phyloP scores from a whole-genome alignment of 1,140 invertebrate genomes.

The Bombus confusus region DNA sequence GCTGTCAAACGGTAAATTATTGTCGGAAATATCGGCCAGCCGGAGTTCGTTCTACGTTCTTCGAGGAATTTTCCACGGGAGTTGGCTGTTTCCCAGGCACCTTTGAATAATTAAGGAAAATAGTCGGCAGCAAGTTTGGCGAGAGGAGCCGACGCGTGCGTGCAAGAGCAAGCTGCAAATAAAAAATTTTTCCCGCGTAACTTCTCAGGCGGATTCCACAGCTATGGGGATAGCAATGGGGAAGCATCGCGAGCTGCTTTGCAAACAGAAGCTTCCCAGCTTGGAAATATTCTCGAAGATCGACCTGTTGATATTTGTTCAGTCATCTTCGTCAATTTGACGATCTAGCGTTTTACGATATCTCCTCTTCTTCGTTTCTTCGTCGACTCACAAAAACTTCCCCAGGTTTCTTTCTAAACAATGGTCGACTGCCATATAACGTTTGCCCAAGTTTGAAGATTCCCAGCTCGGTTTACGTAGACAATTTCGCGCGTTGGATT shows the following conservation, averaged over 20 bases:
- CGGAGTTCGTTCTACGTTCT: neutral
- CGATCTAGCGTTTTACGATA: no score
- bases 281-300: neutral
- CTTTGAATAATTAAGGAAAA: constrained; percentile 51
- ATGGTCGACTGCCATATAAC: no score
- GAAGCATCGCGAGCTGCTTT: neutral
- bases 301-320: neutral
- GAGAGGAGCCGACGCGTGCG: neutral
- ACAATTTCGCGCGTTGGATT: no score
- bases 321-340: no score
- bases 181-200: constrained; percentile 29
- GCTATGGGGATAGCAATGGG: neutral
- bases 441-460: no score
- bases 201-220: neutral
- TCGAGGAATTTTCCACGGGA: constrained; percentile 3
- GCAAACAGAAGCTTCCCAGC: neutral
- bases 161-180: neutral
- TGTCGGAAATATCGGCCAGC: constrained; percentile 25
- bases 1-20: constrained; percentile 42
- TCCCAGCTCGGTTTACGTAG: no score
- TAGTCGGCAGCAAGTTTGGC: constrained; percentile 14
- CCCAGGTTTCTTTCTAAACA: no score
- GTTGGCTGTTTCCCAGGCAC: neutral
- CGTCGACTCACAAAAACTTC: no score
- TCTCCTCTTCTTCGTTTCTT: no score